phyloP scores from a whole-genome alignment of 92 coral and sea anemone species.

The Metridium senile region DNA sequence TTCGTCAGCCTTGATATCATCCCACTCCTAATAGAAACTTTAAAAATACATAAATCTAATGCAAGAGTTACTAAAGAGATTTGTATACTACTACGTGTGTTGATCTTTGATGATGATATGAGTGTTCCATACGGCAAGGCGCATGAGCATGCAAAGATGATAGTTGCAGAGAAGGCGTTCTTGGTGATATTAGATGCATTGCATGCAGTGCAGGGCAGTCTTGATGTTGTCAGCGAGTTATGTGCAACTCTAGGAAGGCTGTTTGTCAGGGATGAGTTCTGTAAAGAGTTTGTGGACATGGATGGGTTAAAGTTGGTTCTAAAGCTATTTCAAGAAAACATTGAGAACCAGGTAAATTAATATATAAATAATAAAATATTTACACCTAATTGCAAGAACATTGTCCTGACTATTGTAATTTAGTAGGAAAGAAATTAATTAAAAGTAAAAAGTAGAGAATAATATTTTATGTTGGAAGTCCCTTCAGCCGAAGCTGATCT shows the following conservation, averaged over 20 bases:
- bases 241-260: slow-evolving; percentile 77
- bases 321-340: slow-evolving; percentile 62
- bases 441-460: too few species aligned
- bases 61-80: slow-evolving; percentile 49
- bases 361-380: neutral
- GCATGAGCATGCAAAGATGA: slow-evolving; percentile 86
- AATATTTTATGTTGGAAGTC: too few species aligned
- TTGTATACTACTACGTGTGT: slow-evolving; percentile 68
- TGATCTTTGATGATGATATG: slow-evolving; percentile 92
- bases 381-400: too few species aligned
- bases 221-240: slow-evolving; percentile 63
- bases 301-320: slow-evolving; percentile 76
- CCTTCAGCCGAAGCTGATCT: too few species aligned
- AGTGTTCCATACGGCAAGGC: slow-evolving; percentile 88
- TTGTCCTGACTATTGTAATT: too few species aligned
- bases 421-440: too few species aligned
- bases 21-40: slow-evolving; percentile 53
- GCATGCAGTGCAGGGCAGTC: slow-evolving; percentile 35
- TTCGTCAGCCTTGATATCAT: slow-evolving; percentile 68
- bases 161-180: slow-evolving; percentile 77
- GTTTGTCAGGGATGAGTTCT: slow-evolving; percentile 80
- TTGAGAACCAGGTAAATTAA: slow-evolving; percentile 59
- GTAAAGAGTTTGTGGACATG: slow-evolving; percentile 80
- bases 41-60: slow-evolving; percentile 47
- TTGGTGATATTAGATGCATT: slow-evolving; percentile 56